Evolutionary conservation across 2,888 invertebrate genomes (phyloP).

Genomic region (Kryphioiulus occultus): DNA sequence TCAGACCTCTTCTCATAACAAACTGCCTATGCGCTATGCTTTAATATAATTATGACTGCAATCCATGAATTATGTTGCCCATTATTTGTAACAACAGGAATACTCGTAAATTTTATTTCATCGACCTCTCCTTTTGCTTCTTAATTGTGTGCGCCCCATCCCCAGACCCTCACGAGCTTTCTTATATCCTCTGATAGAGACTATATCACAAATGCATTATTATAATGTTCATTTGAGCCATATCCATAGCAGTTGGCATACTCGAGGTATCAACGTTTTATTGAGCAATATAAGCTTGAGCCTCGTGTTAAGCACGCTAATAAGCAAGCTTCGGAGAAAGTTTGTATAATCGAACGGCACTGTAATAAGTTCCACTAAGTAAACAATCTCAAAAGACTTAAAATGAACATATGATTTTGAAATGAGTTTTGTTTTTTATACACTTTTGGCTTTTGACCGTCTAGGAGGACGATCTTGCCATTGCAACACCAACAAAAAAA

Average conservation of each 20-base stretch:
- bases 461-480: neutral
- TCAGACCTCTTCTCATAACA: neutral
- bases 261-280: neutral
- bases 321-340: neutral
- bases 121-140: neutral
- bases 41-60: neutral
- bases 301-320: neutral
- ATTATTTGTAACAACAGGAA: neutral
- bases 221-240: neutral
- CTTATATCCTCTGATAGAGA: neutral
- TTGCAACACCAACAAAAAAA: neutral
- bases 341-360: neutral
- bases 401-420: neutral
- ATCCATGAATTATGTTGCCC: neutral
- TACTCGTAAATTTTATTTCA: neutral
- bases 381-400: neutral
- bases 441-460: neutral
- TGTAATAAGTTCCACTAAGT: neutral
- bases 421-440: neutral
- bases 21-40: neutral
- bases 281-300: slow-evolving; percentile 7
- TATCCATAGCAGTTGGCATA: neutral
- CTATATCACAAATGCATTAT: slow-evolving; percentile 9
- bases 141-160: neutral
- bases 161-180: neutral